phyloP scores from a whole-genome alignment of 2,113 vertebrate genomes.

The Stictonetta naevosa region DNA sequence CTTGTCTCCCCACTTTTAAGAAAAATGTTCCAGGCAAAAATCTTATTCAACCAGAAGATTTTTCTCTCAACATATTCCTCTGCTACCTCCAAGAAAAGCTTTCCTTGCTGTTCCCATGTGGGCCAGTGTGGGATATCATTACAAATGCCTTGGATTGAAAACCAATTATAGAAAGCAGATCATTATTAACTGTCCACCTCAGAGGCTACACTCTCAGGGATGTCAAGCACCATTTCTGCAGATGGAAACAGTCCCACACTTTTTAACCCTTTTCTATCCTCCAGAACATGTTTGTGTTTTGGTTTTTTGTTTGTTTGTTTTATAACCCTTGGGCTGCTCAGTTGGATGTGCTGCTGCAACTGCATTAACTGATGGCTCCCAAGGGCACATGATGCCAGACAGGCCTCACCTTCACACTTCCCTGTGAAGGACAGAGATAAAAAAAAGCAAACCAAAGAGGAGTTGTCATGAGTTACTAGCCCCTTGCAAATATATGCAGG shows the following conservation, averaged over 20 bases:
- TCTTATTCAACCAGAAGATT: neutral
- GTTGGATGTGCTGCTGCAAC: fast-evolving
- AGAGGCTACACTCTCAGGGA: neutral
- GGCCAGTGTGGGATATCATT: neutral
- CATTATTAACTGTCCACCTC: neutral
- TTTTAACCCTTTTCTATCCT: neutral
- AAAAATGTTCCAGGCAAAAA: neutral
- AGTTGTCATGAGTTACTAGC: neutral
- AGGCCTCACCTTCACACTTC: neutral
- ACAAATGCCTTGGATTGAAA: neutral
- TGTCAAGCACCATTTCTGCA: neutral
- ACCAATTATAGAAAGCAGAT: neutral
- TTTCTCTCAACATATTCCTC: neutral
- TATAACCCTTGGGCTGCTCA: neutral
- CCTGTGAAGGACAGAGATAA: neutral
- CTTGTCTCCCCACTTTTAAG: neutral
- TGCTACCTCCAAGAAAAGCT: neutral
- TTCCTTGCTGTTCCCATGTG: neutral
- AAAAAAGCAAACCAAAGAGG: neutral
- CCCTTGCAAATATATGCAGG: neutral
- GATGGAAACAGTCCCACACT: neutral
- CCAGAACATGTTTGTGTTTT: neutral
- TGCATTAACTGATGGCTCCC: neutral
- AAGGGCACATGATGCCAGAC: neutral
- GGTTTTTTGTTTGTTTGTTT: neutral